Evolutionary conservation across 2,113 vertebrate species (phyloP).

Genomic region (Bostrychus sinensis): DNA sequence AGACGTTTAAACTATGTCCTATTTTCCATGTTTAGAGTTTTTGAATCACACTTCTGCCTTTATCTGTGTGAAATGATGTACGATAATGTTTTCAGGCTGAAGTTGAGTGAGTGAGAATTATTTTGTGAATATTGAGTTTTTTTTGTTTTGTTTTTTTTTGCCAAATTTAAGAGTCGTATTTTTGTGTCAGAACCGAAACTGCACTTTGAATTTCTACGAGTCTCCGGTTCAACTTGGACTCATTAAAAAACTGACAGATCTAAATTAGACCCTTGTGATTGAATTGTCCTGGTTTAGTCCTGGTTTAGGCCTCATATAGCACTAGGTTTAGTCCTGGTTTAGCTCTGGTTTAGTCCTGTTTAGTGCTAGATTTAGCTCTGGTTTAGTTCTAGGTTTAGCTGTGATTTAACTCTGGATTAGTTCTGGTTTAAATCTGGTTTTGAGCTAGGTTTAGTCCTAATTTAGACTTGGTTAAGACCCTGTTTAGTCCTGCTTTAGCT

Average conservation of each 20-base stretch:
- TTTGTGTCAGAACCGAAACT: not conserved
- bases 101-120: not conserved
- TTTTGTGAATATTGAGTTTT: not conserved
- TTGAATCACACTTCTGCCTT: not conserved
- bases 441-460: too few relatives aligned
- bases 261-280: not conserved
- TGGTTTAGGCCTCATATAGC: too few relatives aligned
- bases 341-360: too few relatives aligned
- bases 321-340: too few relatives aligned
- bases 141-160: not conserved
- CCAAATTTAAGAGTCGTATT: conserved; percentile 4
- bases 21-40: not conserved
- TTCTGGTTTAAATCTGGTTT: too few relatives aligned
- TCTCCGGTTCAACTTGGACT: not conserved
- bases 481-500: too few relatives aligned
- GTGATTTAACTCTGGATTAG: too few relatives aligned
- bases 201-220: not conserved
- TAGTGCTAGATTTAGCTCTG: too few relatives aligned
- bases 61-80: not conserved
- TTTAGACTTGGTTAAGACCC: too few relatives aligned
- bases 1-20: not conserved
- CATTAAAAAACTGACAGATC: not conserved
- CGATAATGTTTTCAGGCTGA: not conserved
- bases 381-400: too few relatives aligned
- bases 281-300: not conserved